A percentile compares a stretch with the other conserved stretches of the same genome.
Conservation (phyloP, 2,888 invertebrate species). For the Opisthograptis luteolata region DNA sequence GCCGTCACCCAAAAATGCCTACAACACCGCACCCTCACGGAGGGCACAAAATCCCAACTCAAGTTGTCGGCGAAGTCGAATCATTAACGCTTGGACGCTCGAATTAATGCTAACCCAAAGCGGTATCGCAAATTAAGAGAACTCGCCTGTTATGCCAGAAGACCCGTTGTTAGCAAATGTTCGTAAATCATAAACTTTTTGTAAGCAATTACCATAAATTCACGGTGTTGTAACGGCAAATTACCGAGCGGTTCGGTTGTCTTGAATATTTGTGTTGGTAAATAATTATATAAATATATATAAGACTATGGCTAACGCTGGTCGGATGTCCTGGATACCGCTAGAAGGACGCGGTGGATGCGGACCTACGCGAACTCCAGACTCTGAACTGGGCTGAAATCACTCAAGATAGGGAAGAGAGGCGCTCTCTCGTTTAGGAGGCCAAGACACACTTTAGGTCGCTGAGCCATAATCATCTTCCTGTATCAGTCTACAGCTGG, state of each 20-base stretch:
- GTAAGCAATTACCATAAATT: slow-evolving; percentile 62
- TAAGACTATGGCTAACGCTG: too few species aligned
- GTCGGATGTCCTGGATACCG: too few species aligned
- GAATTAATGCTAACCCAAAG: slow-evolving; percentile 37
- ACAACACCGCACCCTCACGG: neutral
- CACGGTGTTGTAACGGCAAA: slow-evolving; percentile 33
- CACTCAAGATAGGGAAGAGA: too few species aligned
- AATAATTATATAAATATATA: too few species aligned
- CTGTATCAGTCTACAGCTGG: too few species aligned
- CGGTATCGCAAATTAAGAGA: slow-evolving; percentile 41
- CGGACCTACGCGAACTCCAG: too few species aligned
- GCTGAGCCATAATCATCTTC: too few species aligned
- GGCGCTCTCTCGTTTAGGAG: too few species aligned
- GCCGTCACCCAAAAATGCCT: neutral
- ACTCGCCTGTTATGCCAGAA: slow-evolving; percentile 14
- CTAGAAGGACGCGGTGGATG: too few species aligned
- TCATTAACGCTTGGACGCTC: slow-evolving; percentile 40
- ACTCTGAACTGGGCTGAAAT: too few species aligned
- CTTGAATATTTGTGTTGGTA: slow-evolving; percentile 31
- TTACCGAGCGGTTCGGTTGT: slow-evolving; percentile 31
- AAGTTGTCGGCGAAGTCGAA: slow-evolving; percentile 41
- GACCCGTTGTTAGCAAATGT: slow-evolving; percentile 41
- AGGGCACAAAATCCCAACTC: slow-evolving; percentile 15
- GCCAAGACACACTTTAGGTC: too few species aligned
- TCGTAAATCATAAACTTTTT: slow-evolving; percentile 64